These are phyloP conservation scores for Holcopasites calliopsidis DNA, from an alignment of 1,140 invertebrate genomes.

Conservation along the genomic window DNA sequence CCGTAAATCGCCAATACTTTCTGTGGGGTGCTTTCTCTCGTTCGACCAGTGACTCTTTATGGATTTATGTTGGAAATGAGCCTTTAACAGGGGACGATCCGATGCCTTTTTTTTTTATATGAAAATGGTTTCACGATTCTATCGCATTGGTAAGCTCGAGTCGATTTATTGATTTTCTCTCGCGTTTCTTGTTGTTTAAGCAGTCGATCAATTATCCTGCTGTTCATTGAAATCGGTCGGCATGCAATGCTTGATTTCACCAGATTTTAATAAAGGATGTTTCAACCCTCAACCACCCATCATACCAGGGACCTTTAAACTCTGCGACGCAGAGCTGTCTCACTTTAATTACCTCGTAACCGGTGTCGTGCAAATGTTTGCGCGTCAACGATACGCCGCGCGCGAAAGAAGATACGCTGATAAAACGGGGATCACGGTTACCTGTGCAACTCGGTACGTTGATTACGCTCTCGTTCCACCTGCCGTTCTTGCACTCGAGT, in stretches of 20 bases:
- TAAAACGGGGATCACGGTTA: slow-evolving; percentile 44
- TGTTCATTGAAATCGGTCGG: no score
- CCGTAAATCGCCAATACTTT: neutral
- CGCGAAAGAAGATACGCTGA: neutral
- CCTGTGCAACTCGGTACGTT: slow-evolving; percentile 70
- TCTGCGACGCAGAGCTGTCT: no score
- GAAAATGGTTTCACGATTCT: no score
- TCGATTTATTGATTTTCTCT: no score
- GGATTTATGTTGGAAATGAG: neutral
- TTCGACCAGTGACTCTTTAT: neutral
- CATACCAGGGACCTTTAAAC: no score
- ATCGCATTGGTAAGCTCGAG: no score
- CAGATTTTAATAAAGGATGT: neutral
- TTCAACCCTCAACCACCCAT: neutral
- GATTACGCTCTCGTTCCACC: slow-evolving; percentile 72
- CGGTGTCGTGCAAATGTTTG: neutral
- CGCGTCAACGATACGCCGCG: neutral
- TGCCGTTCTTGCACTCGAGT: slow-evolving; percentile 70
- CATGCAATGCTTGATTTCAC: no score
- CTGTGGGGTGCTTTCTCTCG: neutral
- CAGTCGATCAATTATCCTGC: no score
- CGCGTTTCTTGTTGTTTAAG: no score
- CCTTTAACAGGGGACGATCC: neutral
- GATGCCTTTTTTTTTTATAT: neutral
- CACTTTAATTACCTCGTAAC: neutral